A percentile compares a stretch with the other conserved stretches of the same genome.
These are phyloP conservation scores for Scolopax rusticola DNA, from an alignment of 2,797 vertebrate species.

Conservation along the genomic window DNA sequence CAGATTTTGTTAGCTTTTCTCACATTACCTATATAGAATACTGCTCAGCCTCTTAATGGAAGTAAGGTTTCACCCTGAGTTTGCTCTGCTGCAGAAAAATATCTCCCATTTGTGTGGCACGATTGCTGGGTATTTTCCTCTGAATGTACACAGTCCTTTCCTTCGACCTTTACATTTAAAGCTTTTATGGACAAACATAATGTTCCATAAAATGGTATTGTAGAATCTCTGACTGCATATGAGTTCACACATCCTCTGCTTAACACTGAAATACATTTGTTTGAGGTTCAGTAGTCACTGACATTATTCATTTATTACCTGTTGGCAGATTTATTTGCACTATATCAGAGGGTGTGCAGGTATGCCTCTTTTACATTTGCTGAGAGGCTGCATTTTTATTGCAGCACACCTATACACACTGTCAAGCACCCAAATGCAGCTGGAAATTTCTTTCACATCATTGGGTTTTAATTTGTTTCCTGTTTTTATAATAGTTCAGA, in stretches of 20 bases:
- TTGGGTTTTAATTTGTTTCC: neutral
- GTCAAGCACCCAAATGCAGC: neutral
- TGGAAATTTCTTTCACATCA: neutral
- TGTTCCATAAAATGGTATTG: neutral
- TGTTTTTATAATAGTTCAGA: neutral
- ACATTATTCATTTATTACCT: neutral
- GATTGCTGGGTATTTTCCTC: neutral
- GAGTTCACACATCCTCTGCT: neutral
- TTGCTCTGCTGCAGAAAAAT: neutral
- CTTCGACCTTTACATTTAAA: neutral
- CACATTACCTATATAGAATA: neutral
- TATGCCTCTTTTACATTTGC: neutral
- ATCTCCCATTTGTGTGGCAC: accelerated
- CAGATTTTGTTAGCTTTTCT: neutral
- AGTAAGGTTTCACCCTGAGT: neutral
- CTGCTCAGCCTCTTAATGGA: neutral
- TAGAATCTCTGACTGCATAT: neutral
- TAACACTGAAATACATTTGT: neutral
- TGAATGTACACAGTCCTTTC: neutral
- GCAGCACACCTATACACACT: neutral
- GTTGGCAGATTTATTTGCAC: neutral
- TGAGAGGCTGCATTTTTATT: neutral
- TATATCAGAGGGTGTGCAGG: neutral
- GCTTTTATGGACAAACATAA: neutral
- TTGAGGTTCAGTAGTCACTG: neutral